Percentiles rank a stretch among this genome's conserved stretches.
These are phyloP conservation scores for Meiosimyza platycephala DNA, from an alignment of 2,888 invertebrate species.

Conservation along the genomic window DNA sequence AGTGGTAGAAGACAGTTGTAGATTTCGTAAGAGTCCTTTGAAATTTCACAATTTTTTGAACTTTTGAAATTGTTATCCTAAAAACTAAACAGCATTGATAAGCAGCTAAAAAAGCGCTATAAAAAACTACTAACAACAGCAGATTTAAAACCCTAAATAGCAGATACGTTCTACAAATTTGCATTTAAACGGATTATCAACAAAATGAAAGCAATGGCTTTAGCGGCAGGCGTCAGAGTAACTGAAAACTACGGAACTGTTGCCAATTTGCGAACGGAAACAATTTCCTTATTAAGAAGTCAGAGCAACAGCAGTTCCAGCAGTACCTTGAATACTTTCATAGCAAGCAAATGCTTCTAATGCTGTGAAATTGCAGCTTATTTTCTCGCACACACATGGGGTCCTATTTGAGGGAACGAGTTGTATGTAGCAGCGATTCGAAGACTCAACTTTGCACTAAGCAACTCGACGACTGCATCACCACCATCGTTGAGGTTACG, in stretches of 20 bases:
- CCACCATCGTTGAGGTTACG: slow-evolving; percentile 41
- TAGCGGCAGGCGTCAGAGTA: not conserved
- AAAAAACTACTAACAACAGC: too few relatives aligned
- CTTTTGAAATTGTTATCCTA: too few relatives aligned
- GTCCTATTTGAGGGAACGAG: not conserved
- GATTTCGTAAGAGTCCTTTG: too few relatives aligned
- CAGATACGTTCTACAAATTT: slow-evolving; percentile 45
- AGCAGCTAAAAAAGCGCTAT: too few relatives aligned
- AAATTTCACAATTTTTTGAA: too few relatives aligned
- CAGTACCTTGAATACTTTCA: slow-evolving; percentile 11
- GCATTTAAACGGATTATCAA: slow-evolving; percentile 57
- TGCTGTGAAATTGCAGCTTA: too few relatives aligned
- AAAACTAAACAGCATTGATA: too few relatives aligned
- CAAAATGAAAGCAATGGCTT: slow-evolving; percentile 34
- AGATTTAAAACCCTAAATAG: too few relatives aligned
- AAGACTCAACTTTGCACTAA: slow-evolving; percentile 34
- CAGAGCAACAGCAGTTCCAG: not conserved
- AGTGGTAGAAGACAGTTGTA: too few relatives aligned
- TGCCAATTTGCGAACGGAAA: slow-evolving; percentile 64
- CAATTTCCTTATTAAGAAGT: slow-evolving; percentile 60
- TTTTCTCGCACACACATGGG: slow-evolving; percentile 21
- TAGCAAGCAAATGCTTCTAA: too few relatives aligned
- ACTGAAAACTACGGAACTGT: slow-evolving; percentile 42
- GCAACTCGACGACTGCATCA: slow-evolving; percentile 44
- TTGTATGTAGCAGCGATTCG: not conserved